Evolutionary conservation across 1,140 invertebrate genomes (phyloP), one percentile per base, ranked within the genome.

Genomic region (Spodoptera litura): DNA sequence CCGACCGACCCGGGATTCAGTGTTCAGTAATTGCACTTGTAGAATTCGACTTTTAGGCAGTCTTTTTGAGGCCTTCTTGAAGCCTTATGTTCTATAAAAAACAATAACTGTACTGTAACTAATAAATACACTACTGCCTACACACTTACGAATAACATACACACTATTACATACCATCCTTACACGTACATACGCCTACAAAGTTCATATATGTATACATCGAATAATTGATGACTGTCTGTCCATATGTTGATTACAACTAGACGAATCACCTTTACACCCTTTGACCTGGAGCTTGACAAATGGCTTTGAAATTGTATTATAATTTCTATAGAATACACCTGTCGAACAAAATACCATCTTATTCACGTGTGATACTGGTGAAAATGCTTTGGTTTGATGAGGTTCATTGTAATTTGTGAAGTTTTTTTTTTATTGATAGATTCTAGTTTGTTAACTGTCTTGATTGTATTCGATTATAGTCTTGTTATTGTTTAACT

Each of bases 271-370:
- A 70, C 66, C 66, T 59, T 56, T 56, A 81, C 83, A 85, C 83
- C 84, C 87, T 86, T 83, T 87, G 89, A 89, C 87, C 89, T 73
- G 35, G 58, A 72, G 59, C 80, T 83, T 88, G 87, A 90, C 87
- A 87, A 88, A 89, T 89, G 87, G 86, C 83, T 85, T 77, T 27
- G 51, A 73, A 59, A 73, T 55, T 59, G 66, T 70, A 70, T 52
- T 70, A 52, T 73, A 55, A 49, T 25, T 20, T 73, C 71, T 58
- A 58, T 56, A 73, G 35, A 35, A 8, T 6, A 13, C 31, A 1
- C 6, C 38, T 59, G 13, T 27, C 15, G 59, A 59, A 13, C 4
- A 2, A 12, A 73, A 73, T 59, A 3, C 2, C 44, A 73, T 38
- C 27, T 52, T 70, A 53, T 9, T 13, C 3, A 10, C 5, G 4